Conservation (phyloP, 2,113 vertebrate species). For the human region GRCh38 chr2:120443001-120443500, state of each 20-base stretch:
- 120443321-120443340: not conserved
- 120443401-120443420: not conserved
- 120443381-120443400: not conserved
- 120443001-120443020: not conserved
- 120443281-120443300: not conserved
- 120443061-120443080: not conserved
- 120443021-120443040: fast-evolving
- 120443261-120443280: not conserved
- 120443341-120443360: not conserved
- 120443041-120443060: not conserved
- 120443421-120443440: not conserved
- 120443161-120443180: fast-evolving
- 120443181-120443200: fast-evolving
- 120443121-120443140: not conserved
- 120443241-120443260: not conserved
- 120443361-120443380: not conserved
- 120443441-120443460: not conserved
- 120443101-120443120: not conserved
- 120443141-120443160: not conserved
- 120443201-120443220: fast-evolving
- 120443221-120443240: not conserved
- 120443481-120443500: not conserved
- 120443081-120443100: not conserved
- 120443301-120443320: fast-evolving
- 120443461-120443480: not conserved